These are phyloP conservation scores for Drosophila ercepeae DNA, from an alignment of 1,140 invertebrate species.

Conservation along the genomic window DNA sequence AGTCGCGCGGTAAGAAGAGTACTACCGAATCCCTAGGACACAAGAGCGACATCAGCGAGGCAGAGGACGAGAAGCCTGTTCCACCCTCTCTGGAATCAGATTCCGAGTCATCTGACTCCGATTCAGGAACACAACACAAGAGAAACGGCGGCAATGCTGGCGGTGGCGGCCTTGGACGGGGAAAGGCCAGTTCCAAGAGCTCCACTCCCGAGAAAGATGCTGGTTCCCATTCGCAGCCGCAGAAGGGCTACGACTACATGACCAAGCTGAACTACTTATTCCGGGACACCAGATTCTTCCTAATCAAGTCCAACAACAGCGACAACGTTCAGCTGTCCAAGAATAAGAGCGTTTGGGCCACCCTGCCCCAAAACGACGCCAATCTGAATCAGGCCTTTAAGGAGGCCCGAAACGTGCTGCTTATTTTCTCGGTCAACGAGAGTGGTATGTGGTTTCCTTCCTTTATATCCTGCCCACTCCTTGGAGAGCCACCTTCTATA, in stretches of 20 bases:
- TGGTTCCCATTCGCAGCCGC: conserved; percentile 73
- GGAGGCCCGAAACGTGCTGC: conserved; percentile 96
- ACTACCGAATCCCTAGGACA: conserved; percentile 32
- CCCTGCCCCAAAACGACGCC: conserved; percentile 97
- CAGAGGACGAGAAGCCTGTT: conserved; percentile 59
- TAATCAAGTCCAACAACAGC: conserved; percentile 99
- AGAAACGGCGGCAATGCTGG: conserved; percentile 68
- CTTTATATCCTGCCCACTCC: background rate
- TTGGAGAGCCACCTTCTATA: background rate
- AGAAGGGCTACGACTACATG: conserved; percentile 92
- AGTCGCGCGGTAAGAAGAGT: conserved; percentile 57
- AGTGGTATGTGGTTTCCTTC: conserved; percentile 87
- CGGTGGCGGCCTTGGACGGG: conserved; percentile 26
- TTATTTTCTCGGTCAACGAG: conserved; percentile 99
- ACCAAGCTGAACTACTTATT: conserved; percentile 97
- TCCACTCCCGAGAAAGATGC: conserved; percentile 66
- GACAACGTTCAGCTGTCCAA: conserved; percentile 98
- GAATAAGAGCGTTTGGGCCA: conserved; percentile 98
- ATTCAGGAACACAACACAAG: conserved; percentile 78
- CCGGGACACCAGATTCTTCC: conserved; percentile 96
- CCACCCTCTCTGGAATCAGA: conserved; percentile 63
- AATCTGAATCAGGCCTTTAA: conserved; percentile 97
- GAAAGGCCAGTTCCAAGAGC: conserved; percentile 58
- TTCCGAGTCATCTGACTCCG: conserved; percentile 76
- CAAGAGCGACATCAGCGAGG: conserved; percentile 74